Conservation (phyloP, 2,797 vertebrate species). For the Pseudochaenichthys georgianus region DNA sequence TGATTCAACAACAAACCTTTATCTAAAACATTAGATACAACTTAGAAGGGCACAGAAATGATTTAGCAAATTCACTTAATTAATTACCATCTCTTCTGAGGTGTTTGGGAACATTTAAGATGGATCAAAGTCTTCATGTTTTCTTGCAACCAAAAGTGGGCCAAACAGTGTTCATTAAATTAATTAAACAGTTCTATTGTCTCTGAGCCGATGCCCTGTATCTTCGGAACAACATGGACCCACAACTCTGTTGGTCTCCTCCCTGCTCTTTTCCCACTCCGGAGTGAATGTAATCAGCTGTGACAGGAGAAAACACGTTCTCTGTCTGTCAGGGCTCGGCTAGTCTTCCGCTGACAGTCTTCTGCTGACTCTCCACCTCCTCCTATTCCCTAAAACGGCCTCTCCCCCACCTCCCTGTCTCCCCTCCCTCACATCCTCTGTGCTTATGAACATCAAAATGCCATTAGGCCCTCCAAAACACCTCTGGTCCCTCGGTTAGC, state of each 20-base stretch:
- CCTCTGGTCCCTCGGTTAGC: constrained; percentile 84
- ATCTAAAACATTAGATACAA: constrained; percentile 33
- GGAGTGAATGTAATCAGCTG: constrained; percentile 98
- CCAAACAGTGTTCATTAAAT: constrained; percentile 51
- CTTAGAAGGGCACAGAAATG: not conserved
- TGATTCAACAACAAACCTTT: constrained; percentile 54
- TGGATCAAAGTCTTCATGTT: constrained; percentile 6
- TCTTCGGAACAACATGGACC: constrained; percentile 60
- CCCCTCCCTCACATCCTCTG: constrained; percentile 92
- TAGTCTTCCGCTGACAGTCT: constrained; percentile 88
- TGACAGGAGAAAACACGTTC: constrained; percentile 97
- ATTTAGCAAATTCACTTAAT: constrained; percentile 10
- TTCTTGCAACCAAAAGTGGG: constrained; percentile 32
- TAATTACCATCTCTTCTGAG: not conserved
- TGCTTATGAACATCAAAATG: constrained; percentile 98
- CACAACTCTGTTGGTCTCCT: constrained; percentile 51
- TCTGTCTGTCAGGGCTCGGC: constrained; percentile 91
- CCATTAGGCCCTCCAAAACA: constrained; percentile 95
- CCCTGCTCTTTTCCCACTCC: constrained; percentile 86
- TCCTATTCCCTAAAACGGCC: constrained; percentile 74
- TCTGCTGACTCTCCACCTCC: constrained; percentile 88
- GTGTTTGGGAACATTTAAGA: not conserved
- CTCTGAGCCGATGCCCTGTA: constrained; percentile 65
- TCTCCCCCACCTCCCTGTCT: constrained; percentile 87
- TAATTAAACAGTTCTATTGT: constrained; percentile 50